These are phyloP conservation scores for Condylostylus longicornis DNA, from an alignment of 1,140 invertebrate species.

Conservation along the genomic window DNA sequence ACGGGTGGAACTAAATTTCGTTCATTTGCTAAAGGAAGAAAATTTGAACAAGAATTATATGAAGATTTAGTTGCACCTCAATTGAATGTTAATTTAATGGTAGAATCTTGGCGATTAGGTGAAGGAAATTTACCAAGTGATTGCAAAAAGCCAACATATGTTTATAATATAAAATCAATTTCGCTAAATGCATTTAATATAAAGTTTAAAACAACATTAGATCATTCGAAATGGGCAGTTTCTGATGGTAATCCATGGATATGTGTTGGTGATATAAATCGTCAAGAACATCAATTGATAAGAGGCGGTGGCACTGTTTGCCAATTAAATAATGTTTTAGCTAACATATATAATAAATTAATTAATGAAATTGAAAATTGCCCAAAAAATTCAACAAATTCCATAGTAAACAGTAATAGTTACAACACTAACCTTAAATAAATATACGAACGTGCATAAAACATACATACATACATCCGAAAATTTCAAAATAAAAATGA, in stretches of 20 bases:
- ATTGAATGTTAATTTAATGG: conserved; percentile 51
- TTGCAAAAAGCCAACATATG: conserved; percentile 43
- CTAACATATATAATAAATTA: conserved; percentile 36
- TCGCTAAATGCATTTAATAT: conserved; percentile 37
- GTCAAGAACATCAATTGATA: conserved; percentile 55
- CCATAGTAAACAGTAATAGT: too few relatives aligned
- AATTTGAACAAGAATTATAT: conserved; percentile 75
- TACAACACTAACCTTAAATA: too few relatives aligned
- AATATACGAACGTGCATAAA: too few relatives aligned
- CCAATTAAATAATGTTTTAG: conserved; percentile 37
- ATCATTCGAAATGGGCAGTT: conserved; percentile 90
- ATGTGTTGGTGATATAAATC: conserved; percentile 86
- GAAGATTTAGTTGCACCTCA: conserved; percentile 59
- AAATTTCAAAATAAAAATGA: too few relatives aligned
- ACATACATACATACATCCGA: too few relatives aligned
- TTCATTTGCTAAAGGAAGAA: conserved; percentile 63
- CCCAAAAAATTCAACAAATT: too few relatives aligned
- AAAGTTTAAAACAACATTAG: conserved; percentile 54
- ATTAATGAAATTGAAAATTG: conserved; percentile 33
- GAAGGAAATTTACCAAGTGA: conserved; percentile 50
- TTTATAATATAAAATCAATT: conserved; percentile 51
- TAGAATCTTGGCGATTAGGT: conserved; percentile 82
- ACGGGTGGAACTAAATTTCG: conserved; percentile 43
- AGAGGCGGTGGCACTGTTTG: conserved; percentile 76
- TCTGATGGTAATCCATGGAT: conserved; percentile 50